These are phyloP conservation scores for Fregata magnificens DNA, from an alignment of 2,113 vertebrate species.

Conservation along the genomic window DNA sequence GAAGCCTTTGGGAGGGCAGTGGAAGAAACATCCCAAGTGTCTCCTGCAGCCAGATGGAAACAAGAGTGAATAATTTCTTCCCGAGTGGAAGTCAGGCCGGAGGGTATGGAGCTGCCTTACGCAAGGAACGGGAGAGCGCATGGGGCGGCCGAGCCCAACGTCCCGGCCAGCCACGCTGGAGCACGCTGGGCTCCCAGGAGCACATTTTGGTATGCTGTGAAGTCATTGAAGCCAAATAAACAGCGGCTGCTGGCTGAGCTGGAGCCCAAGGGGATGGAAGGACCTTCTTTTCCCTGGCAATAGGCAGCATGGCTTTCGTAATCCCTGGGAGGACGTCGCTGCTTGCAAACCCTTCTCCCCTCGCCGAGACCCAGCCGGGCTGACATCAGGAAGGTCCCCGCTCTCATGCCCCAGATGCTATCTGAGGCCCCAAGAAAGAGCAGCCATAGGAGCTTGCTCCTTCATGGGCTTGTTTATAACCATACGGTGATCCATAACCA, in stretches of 20 bases:
- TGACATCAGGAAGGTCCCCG: background rate
- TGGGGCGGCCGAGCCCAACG: background rate
- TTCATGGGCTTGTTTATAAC: background rate
- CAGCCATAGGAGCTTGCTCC: background rate
- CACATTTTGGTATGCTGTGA: background rate
- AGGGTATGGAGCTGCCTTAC: background rate
- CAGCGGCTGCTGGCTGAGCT: background rate
- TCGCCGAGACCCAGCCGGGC: accelerated
- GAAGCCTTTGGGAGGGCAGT: background rate
- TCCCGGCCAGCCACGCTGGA: background rate
- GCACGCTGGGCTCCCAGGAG: background rate
- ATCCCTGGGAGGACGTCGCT: background rate
- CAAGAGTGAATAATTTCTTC: background rate
- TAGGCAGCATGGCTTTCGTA: background rate
- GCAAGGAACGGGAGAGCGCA: background rate
- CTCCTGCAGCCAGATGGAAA: background rate
- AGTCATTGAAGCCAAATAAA: background rate
- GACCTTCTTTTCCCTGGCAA: background rate
- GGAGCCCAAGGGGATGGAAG: background rate
- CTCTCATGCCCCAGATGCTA: background rate
- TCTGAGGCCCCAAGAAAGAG: background rate
- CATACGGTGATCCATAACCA: accelerated
- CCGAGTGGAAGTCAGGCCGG: background rate
- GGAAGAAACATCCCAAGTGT: background rate
- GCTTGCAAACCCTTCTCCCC: background rate